A percentile compares a stretch with the other conserved stretches of the same genome.
These are phyloP conservation scores for Nasonovia ribisnigri DNA, from an alignment of 2,888 invertebrate species.

Conservation along the genomic window DNA sequence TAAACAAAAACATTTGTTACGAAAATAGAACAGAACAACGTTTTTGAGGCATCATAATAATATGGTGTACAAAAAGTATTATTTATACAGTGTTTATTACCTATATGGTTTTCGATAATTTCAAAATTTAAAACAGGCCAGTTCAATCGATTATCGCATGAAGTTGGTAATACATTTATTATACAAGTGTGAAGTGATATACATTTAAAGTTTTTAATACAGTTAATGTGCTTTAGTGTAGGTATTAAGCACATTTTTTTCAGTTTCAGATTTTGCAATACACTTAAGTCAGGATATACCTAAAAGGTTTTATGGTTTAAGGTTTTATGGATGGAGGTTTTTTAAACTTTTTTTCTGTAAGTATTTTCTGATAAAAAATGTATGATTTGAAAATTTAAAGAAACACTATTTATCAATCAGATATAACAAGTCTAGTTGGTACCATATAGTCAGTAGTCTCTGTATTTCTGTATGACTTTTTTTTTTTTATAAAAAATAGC, in stretches of 20 bases:
- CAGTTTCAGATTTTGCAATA: neutral
- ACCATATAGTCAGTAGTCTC: too few relatives aligned
- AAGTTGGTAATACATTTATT: neutral
- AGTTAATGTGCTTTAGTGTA: neutral
- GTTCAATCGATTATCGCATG: neutral
- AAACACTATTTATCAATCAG: too few relatives aligned
- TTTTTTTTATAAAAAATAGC: too few relatives aligned
- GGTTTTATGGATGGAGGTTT: too few relatives aligned
- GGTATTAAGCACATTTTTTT: neutral
- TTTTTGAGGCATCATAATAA: slow-evolving; percentile 1
- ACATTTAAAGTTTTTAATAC: neutral
- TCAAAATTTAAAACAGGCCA: neutral
- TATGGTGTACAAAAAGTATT: neutral
- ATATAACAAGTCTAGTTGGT: too few relatives aligned
- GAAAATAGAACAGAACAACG: neutral
- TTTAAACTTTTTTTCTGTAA: too few relatives aligned
- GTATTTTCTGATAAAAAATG: too few relatives aligned
- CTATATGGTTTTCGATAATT: neutral
- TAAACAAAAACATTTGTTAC: slow-evolving; percentile 14
- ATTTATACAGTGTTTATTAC: neutral
- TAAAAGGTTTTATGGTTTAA: too few relatives aligned
- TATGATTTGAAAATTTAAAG: too few relatives aligned
- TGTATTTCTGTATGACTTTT: too few relatives aligned
- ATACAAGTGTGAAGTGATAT: neutral
- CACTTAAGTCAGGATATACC: too few relatives aligned